Evolutionary conservation across 2,888 invertebrate species (phyloP), one percentile per base, ranked within the genome.

Genomic region (Lobophora halterata): DNA sequence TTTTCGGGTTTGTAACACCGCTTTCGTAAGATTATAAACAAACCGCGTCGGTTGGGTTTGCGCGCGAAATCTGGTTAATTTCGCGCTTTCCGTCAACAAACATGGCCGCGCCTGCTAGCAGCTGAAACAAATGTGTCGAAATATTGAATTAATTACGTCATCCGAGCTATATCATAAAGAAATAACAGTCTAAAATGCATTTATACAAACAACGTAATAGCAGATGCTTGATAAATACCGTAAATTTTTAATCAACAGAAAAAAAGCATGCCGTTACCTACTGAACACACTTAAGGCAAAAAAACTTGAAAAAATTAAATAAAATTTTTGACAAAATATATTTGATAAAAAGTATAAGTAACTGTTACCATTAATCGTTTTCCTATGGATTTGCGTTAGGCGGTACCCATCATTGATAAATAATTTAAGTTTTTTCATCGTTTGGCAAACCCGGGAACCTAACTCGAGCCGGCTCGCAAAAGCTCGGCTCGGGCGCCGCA

Each of bases 1-100:
- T 62, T 61, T 66, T 49, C 49, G 34, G 41, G 43, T 47, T 58
- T 61, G 51, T 46, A 51, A 62, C 53, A 57, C 41, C 23, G 46
- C 45, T 71, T 67, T 62, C 61, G 69, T 63, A 55, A 63, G 66
- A 46, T 61, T 54, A 65, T 76, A 79, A 76, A 80, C 79, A 74
- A 63, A 44, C 47, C 46, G 49, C 57, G 52, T 49, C 47, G 58
- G 57, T 48, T 55, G 61, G 64, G 51, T 65, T 62, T 49, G 70
- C 71, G 66, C 67, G 73, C 71, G 69, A 77, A 78, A 78, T 81
- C 81, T 82, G 82, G 79, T 78, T 79, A 78, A 79, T 79, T 82
- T 82, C 81, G 70, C 75, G 75, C 69, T 70, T 55, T 72, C 60
- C 47, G 59, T 66, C 71, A 77, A 79, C 72, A 80, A 79, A 79